Evolutionary conservation across 2,888 invertebrate species (phyloP).

Genomic region (Dimorphilus gyrociliatus): DNA sequence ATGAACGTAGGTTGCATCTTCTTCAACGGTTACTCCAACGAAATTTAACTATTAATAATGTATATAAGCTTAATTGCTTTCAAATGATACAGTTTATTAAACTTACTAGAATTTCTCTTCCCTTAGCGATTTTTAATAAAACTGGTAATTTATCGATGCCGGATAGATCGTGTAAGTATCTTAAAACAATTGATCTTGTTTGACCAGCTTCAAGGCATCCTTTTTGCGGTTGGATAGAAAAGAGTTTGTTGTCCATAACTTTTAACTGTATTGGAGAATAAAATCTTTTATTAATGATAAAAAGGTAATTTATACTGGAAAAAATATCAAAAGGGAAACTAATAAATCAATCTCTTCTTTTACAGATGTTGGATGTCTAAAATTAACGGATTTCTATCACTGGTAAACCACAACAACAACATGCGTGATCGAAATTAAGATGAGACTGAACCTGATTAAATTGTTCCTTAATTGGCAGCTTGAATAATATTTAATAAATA

Average conservation of each 20-base stretch:
- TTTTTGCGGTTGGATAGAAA: constrained; percentile 27
- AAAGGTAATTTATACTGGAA: too few species aligned
- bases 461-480: too few species aligned
- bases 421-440: too few species aligned
- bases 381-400: too few species aligned
- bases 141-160: constrained; percentile 35
- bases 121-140: constrained; percentile 29
- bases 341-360: too few species aligned
- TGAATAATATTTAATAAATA: too few species aligned
- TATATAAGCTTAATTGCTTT: not conserved
- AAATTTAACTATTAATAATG: constrained; percentile 30
- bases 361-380: too few species aligned
- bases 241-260: constrained; percentile 35
- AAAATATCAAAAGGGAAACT: too few species aligned
- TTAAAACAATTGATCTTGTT: constrained; percentile 23
- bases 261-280: constrained; percentile 28
- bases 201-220: constrained; percentile 29
- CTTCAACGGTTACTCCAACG: constrained; percentile 33
- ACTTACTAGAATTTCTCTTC: constrained; percentile 33
- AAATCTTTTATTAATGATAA: not conserved
- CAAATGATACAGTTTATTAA: not conserved
- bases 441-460: too few species aligned
- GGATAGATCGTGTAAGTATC: constrained; percentile 30
- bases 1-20: constrained; percentile 28
- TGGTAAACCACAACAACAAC: too few species aligned